Evolutionary conservation across 2,113 vertebrate genomes (phyloP).

Genomic region (Oreochromis niloticus): DNA sequence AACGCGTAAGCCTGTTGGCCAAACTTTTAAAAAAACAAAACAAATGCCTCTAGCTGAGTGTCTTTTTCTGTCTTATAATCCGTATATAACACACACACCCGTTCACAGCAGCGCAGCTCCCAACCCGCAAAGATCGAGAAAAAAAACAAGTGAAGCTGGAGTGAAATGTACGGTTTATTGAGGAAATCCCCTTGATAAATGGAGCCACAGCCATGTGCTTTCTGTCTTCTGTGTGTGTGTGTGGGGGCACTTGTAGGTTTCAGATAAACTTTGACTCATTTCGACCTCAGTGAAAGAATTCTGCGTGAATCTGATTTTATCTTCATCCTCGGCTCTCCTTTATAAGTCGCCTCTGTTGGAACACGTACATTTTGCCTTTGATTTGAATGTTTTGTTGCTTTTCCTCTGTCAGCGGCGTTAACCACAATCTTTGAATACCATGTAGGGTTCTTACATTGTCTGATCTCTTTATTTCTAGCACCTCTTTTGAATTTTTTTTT

Average conservation of each 20-base stretch:
- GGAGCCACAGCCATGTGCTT: conserved; percentile 4
- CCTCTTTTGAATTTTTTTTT: neutral
- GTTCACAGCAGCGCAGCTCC: conserved; percentile 25
- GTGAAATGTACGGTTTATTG: conserved; percentile 2
- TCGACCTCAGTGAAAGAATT: neutral
- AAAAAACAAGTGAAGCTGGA: neutral
- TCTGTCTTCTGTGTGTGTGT: conserved; percentile 1
- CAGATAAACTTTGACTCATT: conserved; percentile 7
- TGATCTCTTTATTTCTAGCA: neutral
- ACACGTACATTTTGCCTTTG: conserved; percentile 5
- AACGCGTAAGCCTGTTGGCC: conserved; percentile 15
- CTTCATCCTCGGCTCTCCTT: conserved; percentile 7
- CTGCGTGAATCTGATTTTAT: conserved; percentile 26
- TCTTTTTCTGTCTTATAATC: conserved; percentile 8
- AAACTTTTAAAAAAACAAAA: neutral
- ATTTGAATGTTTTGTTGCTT: conserved; percentile 19
- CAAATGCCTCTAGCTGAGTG: conserved; percentile 18
- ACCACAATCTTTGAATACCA: neutral
- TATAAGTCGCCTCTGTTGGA: neutral
- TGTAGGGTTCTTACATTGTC: neutral
- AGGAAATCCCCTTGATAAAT: conserved; percentile 42
- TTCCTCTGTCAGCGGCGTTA: neutral
- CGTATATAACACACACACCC: conserved; percentile 31
- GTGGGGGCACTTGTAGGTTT: conserved; percentile 22
- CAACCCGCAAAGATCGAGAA: conserved; percentile 15